Evolutionary conservation across 2,113 vertebrate genomes (phyloP), one percentile per base, ranked within the genome.

Genomic region (Tympanuchus pallidicinctus): DNA sequence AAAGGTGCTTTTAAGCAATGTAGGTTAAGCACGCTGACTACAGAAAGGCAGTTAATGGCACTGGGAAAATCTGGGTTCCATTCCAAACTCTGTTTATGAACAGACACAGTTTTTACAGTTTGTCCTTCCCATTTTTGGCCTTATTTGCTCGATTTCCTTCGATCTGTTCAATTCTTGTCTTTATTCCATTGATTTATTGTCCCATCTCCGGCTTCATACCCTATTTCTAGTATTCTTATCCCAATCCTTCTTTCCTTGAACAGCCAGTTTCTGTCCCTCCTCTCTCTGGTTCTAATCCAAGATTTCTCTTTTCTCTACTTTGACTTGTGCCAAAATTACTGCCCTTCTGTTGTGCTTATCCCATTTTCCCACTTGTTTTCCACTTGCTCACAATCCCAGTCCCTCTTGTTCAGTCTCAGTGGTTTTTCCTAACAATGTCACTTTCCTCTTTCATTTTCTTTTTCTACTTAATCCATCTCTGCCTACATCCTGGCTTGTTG

Each of bases 271-370:
- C 82, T 88, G 47, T 57, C 42, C 71, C 42, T 88, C 71, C 79
- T 60, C 76, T 71, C 14, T 60, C 45, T 90, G 60, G 24, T 91
- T 91, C 56, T 90, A 32, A 52, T 78, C 69, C 76, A 94, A 27
- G 60, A 34, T 88, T 91, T 80, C 36, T 36, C 63, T 77, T 91
- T 75, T 76, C 59, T 86, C 43, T 64, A 0, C 15, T 70, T 83
- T 86, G 93, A 70, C 75, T 92, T 90, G 21, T 64, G 72, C 69
- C 92, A 94, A 0, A 15, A 28, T 74, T 88, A 34, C 50, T 90
- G 38, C 52, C 61, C 57, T 90, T 83, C 76, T 92, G 76, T 88
- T 78, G 34, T 10, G 12, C 59, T 60, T 71, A 40, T 1, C n/a
- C 52, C 25, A 22, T 94, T 74, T 47, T 9, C 22, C 76, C 60